These are phyloP conservation scores for Rhopalosiphum nymphaeae DNA, from an alignment of 2,888 invertebrate genomes.

Conservation along the genomic window DNA sequence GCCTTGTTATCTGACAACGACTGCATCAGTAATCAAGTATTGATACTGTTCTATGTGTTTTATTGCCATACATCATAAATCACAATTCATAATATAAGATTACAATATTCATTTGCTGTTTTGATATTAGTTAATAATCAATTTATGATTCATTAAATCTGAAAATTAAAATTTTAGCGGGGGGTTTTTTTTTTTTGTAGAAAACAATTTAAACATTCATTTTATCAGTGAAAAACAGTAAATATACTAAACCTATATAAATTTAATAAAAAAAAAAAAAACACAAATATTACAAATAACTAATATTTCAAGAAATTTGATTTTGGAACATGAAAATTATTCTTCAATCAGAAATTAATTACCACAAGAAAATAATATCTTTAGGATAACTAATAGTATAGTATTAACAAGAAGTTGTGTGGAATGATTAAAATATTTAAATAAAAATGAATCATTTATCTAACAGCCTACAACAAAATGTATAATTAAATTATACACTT, in stretches of 20 bases:
- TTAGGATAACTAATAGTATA: slow-evolving; percentile 23
- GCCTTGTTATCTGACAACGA: not conserved
- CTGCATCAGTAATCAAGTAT: not conserved
- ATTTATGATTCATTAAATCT: not conserved
- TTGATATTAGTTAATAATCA: not conserved
- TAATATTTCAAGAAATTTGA: slow-evolving; percentile 24
- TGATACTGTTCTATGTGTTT: not conserved
- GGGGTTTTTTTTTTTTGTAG: not conserved
- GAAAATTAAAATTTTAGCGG: not conserved
- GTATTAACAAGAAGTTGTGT: not conserved
- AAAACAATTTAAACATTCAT: not conserved
- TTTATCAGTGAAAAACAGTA: slow-evolving; percentile 35
- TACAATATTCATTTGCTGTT: not conserved
- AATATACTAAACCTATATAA: slow-evolving; percentile 28
- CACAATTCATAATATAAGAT: not conserved
- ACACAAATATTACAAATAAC: slow-evolving; percentile 46
- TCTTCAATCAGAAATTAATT: slow-evolving; percentile 12
- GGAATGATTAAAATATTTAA: slow-evolving; percentile 39
- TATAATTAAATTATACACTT: slow-evolving; percentile 6
- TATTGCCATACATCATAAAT: not conserved
- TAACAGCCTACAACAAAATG: slow-evolving; percentile 17
- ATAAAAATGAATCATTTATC: not conserved
- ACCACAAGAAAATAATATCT: slow-evolving; percentile 2
- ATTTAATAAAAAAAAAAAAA: slow-evolving; percentile 6
- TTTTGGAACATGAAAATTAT: not conserved